Percentiles rank a stretch among this genome's conserved stretches.
phyloP scores from a whole-genome alignment of 2,888 invertebrate genomes.

The Drosophila robusta region DNA sequence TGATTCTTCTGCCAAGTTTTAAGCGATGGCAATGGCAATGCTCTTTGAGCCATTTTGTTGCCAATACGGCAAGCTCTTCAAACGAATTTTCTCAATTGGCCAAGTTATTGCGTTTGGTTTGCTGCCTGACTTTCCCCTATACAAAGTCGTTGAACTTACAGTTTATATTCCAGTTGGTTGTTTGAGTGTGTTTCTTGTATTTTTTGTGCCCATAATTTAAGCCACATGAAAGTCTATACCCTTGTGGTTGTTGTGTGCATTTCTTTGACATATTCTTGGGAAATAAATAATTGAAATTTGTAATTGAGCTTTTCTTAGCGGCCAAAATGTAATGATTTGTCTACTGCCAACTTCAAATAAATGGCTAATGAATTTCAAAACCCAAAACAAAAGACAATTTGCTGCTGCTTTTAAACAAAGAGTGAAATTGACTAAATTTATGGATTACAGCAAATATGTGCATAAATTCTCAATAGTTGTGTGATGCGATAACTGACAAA shows the following conservation, averaged over 20 bases:
- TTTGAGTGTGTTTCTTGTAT: constrained; percentile 10
- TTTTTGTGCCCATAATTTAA: constrained; percentile 33
- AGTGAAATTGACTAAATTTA: constrained; percentile 2
- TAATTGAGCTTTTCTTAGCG: background rate
- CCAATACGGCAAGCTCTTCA: constrained; percentile 57
- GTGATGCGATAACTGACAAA: constrained; percentile 11
- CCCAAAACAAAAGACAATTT: background rate
- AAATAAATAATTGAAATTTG: constrained; percentile 34
- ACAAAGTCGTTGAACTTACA: constrained; percentile 58
- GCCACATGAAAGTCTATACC: constrained; percentile 14
- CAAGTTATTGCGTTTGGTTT: constrained; percentile 58
- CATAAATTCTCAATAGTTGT: constrained; percentile 25
- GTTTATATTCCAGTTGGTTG: constrained; percentile 10
- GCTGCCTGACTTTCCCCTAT: constrained; percentile 36
- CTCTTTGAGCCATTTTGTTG: constrained; percentile 64
- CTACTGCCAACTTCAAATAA: constrained; percentile 12
- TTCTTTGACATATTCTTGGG: constrained; percentile 25
- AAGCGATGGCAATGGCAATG: constrained; percentile 58
- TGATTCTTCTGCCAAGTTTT: constrained; percentile 53
- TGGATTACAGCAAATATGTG: constrained; percentile 8
- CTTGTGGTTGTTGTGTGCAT: constrained; percentile 17
- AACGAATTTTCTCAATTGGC: constrained; percentile 54
- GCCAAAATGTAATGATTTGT: background rate
- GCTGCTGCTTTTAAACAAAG: background rate
- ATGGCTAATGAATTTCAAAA: constrained; percentile 1